Conservation (phyloP, 2,888 invertebrate genomes). For the Parochlus steinenii region DNA sequence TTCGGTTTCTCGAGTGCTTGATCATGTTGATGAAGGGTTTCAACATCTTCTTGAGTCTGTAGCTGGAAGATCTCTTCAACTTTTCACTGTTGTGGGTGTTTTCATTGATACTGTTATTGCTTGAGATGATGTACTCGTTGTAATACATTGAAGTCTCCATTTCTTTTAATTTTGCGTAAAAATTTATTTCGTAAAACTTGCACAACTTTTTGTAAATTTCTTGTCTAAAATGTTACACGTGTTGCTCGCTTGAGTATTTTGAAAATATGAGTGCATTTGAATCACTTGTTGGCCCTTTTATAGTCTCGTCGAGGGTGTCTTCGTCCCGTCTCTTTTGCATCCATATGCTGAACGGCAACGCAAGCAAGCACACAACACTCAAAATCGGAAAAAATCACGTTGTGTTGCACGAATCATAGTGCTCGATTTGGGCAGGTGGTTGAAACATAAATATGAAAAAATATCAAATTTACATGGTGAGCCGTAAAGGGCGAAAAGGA, state of each 20-base stretch:
- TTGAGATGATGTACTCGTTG: slow-evolving; percentile 44
- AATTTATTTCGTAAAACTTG: slow-evolving; percentile 5
- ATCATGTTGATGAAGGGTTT: slow-evolving; percentile 43
- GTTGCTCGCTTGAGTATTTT: slow-evolving; percentile 1
- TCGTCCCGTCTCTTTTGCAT: slow-evolving; percentile 5
- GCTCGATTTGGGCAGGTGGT: too few species aligned
- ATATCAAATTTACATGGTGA: too few species aligned
- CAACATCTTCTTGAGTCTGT: slow-evolving; percentile 42
- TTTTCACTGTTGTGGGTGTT: slow-evolving; percentile 53
- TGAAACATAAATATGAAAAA: too few species aligned
- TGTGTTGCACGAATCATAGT: too few species aligned
- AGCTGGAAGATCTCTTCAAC: slow-evolving; percentile 32
- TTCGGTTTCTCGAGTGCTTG: slow-evolving; percentile 17
- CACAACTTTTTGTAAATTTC: slow-evolving; percentile 2
- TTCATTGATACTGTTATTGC: slow-evolving; percentile 53
- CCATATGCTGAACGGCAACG: neutral
- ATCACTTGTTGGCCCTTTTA: slow-evolving; percentile 9
- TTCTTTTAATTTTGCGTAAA: neutral
- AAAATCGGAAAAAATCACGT: too few species aligned
- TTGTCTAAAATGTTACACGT: slow-evolving; percentile 4
- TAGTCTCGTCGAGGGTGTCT: slow-evolving; percentile 3
- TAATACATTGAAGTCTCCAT: slow-evolving; percentile 19
- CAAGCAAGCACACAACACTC: too few species aligned
- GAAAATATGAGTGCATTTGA: slow-evolving; percentile 5
- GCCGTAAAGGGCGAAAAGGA: too few species aligned